These are phyloP conservation scores for Saguinus imperator DNA, from an alignment of 2,113 vertebrate species.

Conservation along the genomic window DNA sequence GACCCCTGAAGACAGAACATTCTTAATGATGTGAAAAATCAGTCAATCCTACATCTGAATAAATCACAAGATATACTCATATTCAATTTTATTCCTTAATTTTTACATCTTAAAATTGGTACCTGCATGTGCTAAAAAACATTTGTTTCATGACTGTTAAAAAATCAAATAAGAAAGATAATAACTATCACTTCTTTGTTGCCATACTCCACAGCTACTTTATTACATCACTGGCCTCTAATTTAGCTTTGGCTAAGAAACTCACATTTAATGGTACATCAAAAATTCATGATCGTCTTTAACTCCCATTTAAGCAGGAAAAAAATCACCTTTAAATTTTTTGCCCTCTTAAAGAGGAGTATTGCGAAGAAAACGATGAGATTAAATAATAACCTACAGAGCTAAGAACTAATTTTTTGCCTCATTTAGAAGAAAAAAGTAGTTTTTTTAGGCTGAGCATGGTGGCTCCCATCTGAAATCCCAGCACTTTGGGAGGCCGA, in stretches of 20 bases:
- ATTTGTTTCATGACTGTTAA: not conserved
- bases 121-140: not conserved
- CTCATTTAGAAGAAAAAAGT: not conserved
- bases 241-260: slow-evolving; percentile 22
- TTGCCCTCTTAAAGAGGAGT: not conserved
- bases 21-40: not conserved
- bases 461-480: no score
- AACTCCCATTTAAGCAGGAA: not conserved
- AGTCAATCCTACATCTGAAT: not conserved
- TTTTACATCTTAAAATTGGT: slow-evolving; percentile 17
- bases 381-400: slow-evolving; percentile 35
- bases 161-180: not conserved
- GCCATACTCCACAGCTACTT: not conserved
- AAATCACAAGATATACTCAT: not conserved
- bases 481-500: no score
- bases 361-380: not conserved
- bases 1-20: slow-evolving; percentile 85
- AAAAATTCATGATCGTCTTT: not conserved
- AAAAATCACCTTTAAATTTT: not conserved
- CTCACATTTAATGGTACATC: not conserved
- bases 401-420: not conserved
- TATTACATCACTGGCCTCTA: not conserved
- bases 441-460: not conserved
- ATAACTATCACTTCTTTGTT: not conserved
- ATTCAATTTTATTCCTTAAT: not conserved